Conservation (phyloP, 2,797 vertebrate species). For the Sebastes trivittatus region DNA sequence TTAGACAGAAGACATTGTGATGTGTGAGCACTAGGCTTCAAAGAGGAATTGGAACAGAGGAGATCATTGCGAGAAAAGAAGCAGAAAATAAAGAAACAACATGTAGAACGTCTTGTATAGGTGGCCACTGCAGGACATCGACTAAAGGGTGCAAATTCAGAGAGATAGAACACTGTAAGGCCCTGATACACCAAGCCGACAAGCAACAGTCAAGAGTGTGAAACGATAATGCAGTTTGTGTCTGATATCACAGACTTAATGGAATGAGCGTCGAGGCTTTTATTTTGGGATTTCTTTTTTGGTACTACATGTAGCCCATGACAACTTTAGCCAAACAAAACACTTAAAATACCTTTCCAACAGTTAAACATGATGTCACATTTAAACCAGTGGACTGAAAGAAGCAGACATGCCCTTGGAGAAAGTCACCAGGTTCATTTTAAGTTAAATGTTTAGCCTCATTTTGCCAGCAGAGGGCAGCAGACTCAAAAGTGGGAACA, state of each 20-base stretch:
- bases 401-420: not conserved
- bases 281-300: not conserved
- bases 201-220: not conserved
- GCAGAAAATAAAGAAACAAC: not conserved
- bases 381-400: not conserved
- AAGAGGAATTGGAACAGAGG: conserved; percentile 22
- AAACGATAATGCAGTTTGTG: not conserved
- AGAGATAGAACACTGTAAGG: not conserved
- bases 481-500: conserved; percentile 47
- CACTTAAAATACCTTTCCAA: not conserved
- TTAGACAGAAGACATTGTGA: conserved; percentile 64
- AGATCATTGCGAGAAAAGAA: conserved; percentile 26
- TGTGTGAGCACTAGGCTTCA: conserved; percentile 55
- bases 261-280: not conserved
- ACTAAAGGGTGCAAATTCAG: not conserved
- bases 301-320: not conserved
- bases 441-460: not conserved
- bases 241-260: not conserved
- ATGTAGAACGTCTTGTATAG: not conserved
- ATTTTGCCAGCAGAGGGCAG: conserved; percentile 77
- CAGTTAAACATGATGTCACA: not conserved
- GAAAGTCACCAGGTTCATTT: not conserved
- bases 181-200: too few relatives aligned
- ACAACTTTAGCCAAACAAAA: not conserved
- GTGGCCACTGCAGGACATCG: not conserved